Evolutionary conservation across 2,797 vertebrate species (phyloP).

Genomic region (Sebastes ruberrimus): DNA sequence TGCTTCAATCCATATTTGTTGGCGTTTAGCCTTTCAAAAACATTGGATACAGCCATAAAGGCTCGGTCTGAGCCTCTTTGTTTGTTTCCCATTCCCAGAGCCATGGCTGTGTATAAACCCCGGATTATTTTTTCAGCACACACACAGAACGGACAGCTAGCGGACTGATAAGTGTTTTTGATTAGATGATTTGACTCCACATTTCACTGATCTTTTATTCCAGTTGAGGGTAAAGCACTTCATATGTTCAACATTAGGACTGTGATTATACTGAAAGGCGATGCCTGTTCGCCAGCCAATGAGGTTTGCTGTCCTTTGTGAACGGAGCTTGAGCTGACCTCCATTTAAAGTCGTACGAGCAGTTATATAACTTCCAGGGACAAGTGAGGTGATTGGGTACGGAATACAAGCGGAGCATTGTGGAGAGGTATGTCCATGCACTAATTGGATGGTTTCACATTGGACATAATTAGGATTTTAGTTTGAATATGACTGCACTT

Average conservation of each 20-base stretch:
- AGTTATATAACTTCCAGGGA: not conserved
- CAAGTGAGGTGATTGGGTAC: not conserved
- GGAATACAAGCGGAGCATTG: conserved; percentile 1
- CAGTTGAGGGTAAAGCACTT: not conserved
- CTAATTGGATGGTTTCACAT: not conserved
- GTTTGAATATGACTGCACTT: not conserved
- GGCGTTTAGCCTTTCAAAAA: too few species aligned
- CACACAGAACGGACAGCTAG: not conserved
- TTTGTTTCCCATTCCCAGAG: not conserved
- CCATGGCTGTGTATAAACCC: not conserved
- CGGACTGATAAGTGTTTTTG: not conserved
- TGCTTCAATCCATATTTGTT: not conserved
- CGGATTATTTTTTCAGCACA: not conserved
- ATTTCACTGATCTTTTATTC: not conserved
- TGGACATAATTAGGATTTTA: not conserved
- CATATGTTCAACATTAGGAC: not conserved
- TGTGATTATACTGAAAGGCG: not conserved
- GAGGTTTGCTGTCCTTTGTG: not conserved
- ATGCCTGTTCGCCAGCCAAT: not conserved
- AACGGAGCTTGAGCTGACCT: not conserved
- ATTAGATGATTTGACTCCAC: not conserved
- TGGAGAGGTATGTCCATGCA: not conserved
- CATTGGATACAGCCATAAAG: too few species aligned
- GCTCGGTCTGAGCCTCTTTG: too few species aligned
- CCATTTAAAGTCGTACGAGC: not conserved